Evolutionary conservation across 2,888 invertebrate species (phyloP), one percentile per base, ranked within the genome.

Genomic region (Ophioninae sp.): DNA sequence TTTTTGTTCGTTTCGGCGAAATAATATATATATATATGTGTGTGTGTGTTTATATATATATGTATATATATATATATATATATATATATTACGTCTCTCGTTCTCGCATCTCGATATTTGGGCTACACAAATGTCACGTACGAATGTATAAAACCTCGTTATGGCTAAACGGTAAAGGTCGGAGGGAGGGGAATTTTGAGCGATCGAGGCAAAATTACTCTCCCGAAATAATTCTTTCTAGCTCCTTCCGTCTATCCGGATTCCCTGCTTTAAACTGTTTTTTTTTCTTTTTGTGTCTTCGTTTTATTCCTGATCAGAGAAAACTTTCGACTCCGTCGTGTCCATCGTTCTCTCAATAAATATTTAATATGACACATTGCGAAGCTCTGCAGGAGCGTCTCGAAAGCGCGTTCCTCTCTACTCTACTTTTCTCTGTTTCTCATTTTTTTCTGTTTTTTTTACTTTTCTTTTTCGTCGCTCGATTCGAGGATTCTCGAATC

Each of bases 131-230:
- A 82, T 85, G 89, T 90, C 91, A 90, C 88, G 89, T 92, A 93
- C 90, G 92, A 93, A 93, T 93, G 92, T 93, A 93, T 92, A 93
- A 93, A 93, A 93, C 90, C 88, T 91, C 88, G 87, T 90, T 91
- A 90, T 87, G 88, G 87, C 90, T 91, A 90, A 89, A 89, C 87
- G 73, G 79, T 41, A 57, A 50, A 17, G 50, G 50, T 17, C 2
- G 44, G n/a, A 41, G 68, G 67, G 23, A 59, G 23, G 68, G 68
- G 82, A 74, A 77, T 41, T 73, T 50, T 73, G 79, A 79, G 81
- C 76, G 61, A 57, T 67, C 73, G 80, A 72, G 62, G 59, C 83
- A 72, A 79, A 64, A 72, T 74, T 72, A n/a, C 17, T 23, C 41
- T 77, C 72, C 41, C 70, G 6, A 37, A 75, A 59, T 20, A 82